Evolutionary conservation across 2,113 vertebrate species (phyloP).

Genomic region (Chlorodrepanis virens): DNA sequence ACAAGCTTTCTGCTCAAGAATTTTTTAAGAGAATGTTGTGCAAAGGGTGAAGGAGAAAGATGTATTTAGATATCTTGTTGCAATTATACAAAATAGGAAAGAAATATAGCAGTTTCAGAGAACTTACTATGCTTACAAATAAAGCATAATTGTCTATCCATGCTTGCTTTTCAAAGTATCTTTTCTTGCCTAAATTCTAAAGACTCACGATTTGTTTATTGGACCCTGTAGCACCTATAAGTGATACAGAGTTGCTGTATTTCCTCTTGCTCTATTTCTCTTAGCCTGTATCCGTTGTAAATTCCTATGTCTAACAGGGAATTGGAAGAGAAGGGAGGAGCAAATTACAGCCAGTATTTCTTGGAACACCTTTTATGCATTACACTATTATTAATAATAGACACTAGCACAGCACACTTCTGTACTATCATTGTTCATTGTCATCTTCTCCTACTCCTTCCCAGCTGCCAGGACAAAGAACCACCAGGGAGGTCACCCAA

Average conservation of each 20-base stretch:
- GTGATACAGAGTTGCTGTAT: too few species aligned
- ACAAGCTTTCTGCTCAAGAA: not conserved
- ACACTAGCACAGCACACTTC: rapidly evolving
- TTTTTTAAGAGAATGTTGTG: not conserved
- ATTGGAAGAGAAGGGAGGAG: not conserved
- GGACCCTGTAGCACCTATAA: not conserved
- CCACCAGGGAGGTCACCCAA: not conserved
- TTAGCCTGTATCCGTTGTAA: not conserved
- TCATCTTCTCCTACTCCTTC: not conserved
- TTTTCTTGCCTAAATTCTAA: not conserved
- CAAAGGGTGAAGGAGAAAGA: not conserved
- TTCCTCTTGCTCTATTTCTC: not conserved
- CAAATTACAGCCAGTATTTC: not conserved
- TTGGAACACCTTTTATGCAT: not conserved
- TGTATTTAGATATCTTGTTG: not conserved
- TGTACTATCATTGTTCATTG: not conserved
- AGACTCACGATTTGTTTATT: not conserved
- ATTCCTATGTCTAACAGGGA: not conserved
- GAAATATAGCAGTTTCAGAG: not conserved
- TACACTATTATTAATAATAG: not conserved
- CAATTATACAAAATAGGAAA: not conserved
- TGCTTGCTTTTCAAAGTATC: not conserved
- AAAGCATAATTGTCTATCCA: not conserved
- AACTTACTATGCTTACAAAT: not conserved
- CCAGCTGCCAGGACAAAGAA: not conserved